Base-by-base conservation (phyloP, 2,113 vertebrate species). In the Athene noctua region DNA sequence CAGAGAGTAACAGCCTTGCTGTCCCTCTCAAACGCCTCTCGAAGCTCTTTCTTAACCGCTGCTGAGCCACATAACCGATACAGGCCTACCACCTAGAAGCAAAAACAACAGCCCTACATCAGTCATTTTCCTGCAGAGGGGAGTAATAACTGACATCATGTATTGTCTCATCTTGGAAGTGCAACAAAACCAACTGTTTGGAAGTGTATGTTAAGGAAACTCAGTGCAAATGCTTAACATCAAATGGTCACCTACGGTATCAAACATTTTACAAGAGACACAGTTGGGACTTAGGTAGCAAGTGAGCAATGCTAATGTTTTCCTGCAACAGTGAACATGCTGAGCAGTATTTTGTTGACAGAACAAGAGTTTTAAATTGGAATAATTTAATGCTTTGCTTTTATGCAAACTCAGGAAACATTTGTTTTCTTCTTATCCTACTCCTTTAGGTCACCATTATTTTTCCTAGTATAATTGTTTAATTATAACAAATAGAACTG, bases 1-100 rank as follows among this genome's bases (percentile, higher is more conserved):
- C 98, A 99, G 68, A 99, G 98, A 70, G 98, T 98, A 42, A 99
- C 98, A 14, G 97, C 97, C 61, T 98, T 97, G 97, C 99, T 99
- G 98, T 99, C 98, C 86, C 98, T 98, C 98, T 99, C 99, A 73
- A 99, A 99, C 2, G 99, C 99, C 92, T 99, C 99, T 3, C 99
- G 98, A 9, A 99, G 99, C 96, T 99, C 99, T 83, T 99, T 99
- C 98, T 99, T 99, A 71, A 99, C 99, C 0, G 99, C 99, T 3
- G 99, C 99, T 0, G 99, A 99, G 38, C 99, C 99, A 65, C 99
- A 99, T 38, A 99, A 96, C 67, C 99, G 99, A 92, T 99, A 99
- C n/a, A 99, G 98, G 34, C 99, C 99, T 72, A 99, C 99, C 93
- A 99, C 99, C 99, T 99, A 97, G 79, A 90, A 97, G 93, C 68